Conservation (phyloP, 2,888 invertebrate species). For the Sisyra terminalis region DNA sequence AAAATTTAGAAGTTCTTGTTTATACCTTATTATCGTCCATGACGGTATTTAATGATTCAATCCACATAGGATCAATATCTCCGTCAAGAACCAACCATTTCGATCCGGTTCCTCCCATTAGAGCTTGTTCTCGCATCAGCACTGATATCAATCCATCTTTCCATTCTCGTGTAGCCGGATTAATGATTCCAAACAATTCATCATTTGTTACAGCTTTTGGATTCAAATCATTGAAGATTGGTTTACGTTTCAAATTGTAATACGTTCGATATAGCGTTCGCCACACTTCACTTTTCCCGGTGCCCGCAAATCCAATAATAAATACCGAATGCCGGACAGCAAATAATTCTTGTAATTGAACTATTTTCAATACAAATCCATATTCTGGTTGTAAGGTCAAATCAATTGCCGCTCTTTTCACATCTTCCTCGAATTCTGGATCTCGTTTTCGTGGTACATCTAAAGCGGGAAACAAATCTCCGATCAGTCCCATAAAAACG, state of each 20-base stretch:
- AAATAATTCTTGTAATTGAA: slow-evolving; percentile 82
- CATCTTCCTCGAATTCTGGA: slow-evolving; percentile 64
- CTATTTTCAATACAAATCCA: slow-evolving; percentile 73
- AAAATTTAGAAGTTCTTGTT: neutral
- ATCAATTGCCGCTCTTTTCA: slow-evolving; percentile 62
- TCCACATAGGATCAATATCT: slow-evolving; percentile 98
- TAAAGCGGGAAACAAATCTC: slow-evolving; percentile 81
- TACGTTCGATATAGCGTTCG: slow-evolving; percentile 76
- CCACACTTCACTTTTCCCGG: slow-evolving; percentile 89
- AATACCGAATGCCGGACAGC: slow-evolving; percentile 91
- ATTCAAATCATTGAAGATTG: slow-evolving; percentile 77
- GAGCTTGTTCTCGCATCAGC: slow-evolving; percentile 86
- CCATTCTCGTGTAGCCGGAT: slow-evolving; percentile 88
- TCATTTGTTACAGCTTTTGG: slow-evolving; percentile 94
- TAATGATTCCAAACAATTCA: slow-evolving; percentile 87
- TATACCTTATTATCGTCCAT: slow-evolving; percentile 98
- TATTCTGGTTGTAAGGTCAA: slow-evolving; percentile 81
- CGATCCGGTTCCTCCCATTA: slow-evolving; percentile 66
- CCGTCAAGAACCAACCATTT: slow-evolving; percentile 95
- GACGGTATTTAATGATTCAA: slow-evolving; percentile 87
- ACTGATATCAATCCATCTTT: slow-evolving; percentile 81
- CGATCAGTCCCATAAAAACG: slow-evolving; percentile 87
- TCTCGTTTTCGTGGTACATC: slow-evolving; percentile 83
- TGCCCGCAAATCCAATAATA: slow-evolving; percentile 71
- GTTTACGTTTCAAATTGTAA: slow-evolving; percentile 62